phyloP scores from a whole-genome alignment of 2,113 vertebrate genomes.

The Erythrocercus mccallii region DNA sequence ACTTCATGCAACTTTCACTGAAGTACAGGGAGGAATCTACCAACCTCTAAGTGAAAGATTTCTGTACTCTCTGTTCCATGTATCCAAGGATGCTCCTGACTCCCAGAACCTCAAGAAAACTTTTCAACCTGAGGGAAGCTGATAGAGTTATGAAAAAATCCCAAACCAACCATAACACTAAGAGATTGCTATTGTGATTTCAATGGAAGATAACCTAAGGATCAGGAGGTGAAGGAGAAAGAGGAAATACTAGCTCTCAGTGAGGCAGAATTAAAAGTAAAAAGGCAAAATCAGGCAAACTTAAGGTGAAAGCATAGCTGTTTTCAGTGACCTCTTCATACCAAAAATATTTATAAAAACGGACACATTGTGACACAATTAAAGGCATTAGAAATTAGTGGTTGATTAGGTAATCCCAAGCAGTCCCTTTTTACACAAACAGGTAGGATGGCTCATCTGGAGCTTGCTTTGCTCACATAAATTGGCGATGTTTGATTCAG shows the following conservation, averaged over 20 bases:
- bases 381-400: background rate
- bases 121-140: background rate
- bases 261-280: background rate
- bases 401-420: background rate
- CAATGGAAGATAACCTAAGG: background rate
- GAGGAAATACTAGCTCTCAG: background rate
- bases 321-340: background rate
- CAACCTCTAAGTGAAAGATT: background rate
- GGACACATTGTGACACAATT: background rate
- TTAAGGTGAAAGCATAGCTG: background rate
- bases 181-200: background rate
- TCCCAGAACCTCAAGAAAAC: background rate
- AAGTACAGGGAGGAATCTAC: background rate
- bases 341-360: background rate
- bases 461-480: background rate
- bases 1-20: background rate
- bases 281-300: background rate
- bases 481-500: accelerated
- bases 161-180: background rate
- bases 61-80: background rate
- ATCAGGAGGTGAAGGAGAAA: background rate
- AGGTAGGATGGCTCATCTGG: background rate
- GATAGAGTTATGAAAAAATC: background rate
- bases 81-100: background rate
- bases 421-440: accelerated